Base-by-base conservation (phyloP, 1,140 invertebrate species). In the Geopemphigus sp. region DNA sequence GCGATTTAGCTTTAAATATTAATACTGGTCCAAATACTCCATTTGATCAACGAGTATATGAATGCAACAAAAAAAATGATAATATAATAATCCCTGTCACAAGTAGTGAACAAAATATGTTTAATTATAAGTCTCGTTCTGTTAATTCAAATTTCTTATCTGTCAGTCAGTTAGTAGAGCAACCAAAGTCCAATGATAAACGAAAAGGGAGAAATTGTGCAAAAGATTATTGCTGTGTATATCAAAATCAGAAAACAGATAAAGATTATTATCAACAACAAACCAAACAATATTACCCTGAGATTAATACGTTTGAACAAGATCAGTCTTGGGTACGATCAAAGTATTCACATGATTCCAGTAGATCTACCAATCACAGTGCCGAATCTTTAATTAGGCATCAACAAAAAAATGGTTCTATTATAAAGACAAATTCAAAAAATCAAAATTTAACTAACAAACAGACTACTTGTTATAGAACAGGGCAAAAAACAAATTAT, bases 131-230 rank as follows among this genome's bases (percentile, higher is more conserved):
- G 47, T 78, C 74, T 47, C 57, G 74, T 45, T 19, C 74, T 26
- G 39, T 78, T 47, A 78, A 78, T 61, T 85, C 86, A 56, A 86
- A 85, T 76, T 90, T 90, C 72, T 82, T 91, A 8, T 91, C 90
- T 0, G 90, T 91, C 0, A 91, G 90, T 85, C 90, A 91, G 81
- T 83, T 91, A 14, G 89, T 91, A 15, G 89, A 91, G 81, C 88
- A 88, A 45, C 87, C 86, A 80, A 89, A 89, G 82, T 85, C 84
- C 2, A 88, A 88, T 68, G 86, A 87, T 68, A 84, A 81, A 70
- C 45, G 57, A 63, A 81, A 82, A 57, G 80, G 68, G 50, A 63
- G n/a, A 78, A 78, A 19, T 78, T 76, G 72, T 76, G 56, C 39
- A 14, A 78, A 78, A n/a, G 74, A 78, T 63, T 78, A 78, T 61